Evolutionary conservation across 2,797 vertebrate species (phyloP), one percentile per base, ranked within the genome.

Genomic region (Paratrypauchen microcephalus): DNA sequence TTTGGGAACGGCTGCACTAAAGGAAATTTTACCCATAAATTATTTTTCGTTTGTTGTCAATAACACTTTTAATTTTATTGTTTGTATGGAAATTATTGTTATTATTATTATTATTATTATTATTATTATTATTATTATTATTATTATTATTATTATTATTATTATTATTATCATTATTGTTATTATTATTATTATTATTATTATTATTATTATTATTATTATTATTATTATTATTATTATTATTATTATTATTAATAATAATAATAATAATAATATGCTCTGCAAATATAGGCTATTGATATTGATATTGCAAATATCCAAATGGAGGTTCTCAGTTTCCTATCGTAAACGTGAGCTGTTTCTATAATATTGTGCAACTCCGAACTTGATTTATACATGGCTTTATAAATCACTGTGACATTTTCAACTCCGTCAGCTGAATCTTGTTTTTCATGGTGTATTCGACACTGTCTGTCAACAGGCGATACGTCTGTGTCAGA

Each of bases 341-440:
- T 80, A 82, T 75, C 65, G 83, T 76, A 83, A 87, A 85, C 87
- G 72, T 84, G 70, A 79, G 75, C 88, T 82, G 82, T 85, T 85
- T 85, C 82, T 83, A 78, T 71, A 79, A 82, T 75, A 74, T 71
- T 41, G 67, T 61, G 65, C 75, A 79, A 79, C 69, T 70, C 65
- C 36, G 39, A 76, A 80, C 73, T 66, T 90, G 87, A 92, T 91
- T 88, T 87, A 92, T 79, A 75, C 76, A 54, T 1, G 9, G 74
- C 71, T 82, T 72, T 79, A 88, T 91, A 91, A 91, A 91, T 91
- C 87, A 85, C 67, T 56, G 75, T 83, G 86, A 90, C 87, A 79
- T 89, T 87, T 92, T 88, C 81, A 80, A 88, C 83, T 50, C 71
- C 88, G 87, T 88, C 88, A 89, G 89, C 87, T 84, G 85, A 91